Evolutionary conservation across 1,140 invertebrate genomes (phyloP).

Genomic region (Fopius arisanus): DNA sequence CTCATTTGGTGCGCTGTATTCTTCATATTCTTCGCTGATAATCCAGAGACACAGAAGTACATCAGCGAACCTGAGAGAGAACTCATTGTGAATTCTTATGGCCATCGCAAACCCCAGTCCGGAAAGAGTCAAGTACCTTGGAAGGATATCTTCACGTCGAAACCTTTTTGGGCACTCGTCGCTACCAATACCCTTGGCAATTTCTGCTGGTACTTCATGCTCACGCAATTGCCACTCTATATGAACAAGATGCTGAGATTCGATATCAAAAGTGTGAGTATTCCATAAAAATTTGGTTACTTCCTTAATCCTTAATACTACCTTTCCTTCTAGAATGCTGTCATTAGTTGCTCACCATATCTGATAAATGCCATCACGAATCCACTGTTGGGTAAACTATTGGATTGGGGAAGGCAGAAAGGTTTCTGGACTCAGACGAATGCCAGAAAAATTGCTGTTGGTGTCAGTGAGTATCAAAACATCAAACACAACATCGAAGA

Average conservation of each 20-base stretch:
- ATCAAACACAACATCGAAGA: neutral
- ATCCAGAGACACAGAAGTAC: slow-evolving; percentile 75
- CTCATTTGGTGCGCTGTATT: slow-evolving; percentile 76
- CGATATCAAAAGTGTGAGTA: slow-evolving; percentile 78
- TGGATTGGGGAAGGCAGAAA: slow-evolving; percentile 71
- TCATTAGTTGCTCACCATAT: slow-evolving; percentile 75
- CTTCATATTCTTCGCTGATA: slow-evolving; percentile 72
- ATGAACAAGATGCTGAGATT: slow-evolving; percentile 91
- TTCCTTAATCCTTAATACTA: no score
- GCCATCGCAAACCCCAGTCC: slow-evolving; percentile 58
- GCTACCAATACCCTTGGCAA: slow-evolving; percentile 80
- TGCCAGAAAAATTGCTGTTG: slow-evolving; percentile 74
- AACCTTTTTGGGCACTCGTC: slow-evolving; percentile 76
- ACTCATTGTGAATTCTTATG: slow-evolving; percentile 69
- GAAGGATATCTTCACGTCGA: slow-evolving; percentile 76
- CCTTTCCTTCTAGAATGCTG: slow-evolving; percentile 73
- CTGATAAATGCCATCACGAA: slow-evolving; percentile 76
- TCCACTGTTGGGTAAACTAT: slow-evolving; percentile 67
- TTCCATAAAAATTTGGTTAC: neutral
- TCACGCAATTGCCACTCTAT: slow-evolving; percentile 91
- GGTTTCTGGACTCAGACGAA: slow-evolving; percentile 71
- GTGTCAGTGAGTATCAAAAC: slow-evolving; percentile 66
- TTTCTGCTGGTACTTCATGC: slow-evolving; percentile 93
- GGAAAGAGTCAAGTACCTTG: slow-evolving; percentile 68
- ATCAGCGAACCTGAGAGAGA: slow-evolving; percentile 76